A percentile compares a stretch with the other conserved stretches of the same genome.
phyloP scores from a whole-genome alignment of 2,888 invertebrate genomes.

The Byasa hedistus region DNA sequence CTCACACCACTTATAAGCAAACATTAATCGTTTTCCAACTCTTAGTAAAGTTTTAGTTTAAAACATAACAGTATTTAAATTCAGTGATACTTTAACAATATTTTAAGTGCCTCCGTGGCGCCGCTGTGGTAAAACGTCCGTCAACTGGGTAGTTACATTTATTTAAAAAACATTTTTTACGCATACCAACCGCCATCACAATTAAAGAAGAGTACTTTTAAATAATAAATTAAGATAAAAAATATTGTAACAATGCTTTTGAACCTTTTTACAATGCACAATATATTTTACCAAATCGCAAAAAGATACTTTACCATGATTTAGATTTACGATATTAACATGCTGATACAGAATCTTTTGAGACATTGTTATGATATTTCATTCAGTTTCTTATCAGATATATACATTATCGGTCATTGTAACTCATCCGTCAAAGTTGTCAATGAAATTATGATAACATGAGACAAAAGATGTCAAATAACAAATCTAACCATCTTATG shows the following conservation, averaged over 20 bases:
- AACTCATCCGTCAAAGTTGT: conserved; percentile 9
- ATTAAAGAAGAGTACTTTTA: too few relatives aligned
- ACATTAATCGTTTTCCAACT: background rate
- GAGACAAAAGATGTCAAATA: background rate
- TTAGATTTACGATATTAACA: background rate
- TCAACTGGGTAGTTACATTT: too few relatives aligned
- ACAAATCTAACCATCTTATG: background rate
- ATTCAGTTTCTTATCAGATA: conserved; percentile 1
- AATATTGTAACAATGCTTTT: too few relatives aligned
- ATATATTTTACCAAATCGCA: background rate
- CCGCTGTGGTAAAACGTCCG: too few relatives aligned
- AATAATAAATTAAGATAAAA: too few relatives aligned
- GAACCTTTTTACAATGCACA: too few relatives aligned
- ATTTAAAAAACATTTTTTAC: too few relatives aligned
- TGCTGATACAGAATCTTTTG: background rate
- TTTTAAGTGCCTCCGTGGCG: too few relatives aligned
- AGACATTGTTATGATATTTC: conserved; percentile 7
- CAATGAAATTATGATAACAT: background rate
- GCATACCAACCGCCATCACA: too few relatives aligned
- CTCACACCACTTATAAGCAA: conserved; percentile 1
- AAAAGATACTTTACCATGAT: background rate
- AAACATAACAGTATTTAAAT: too few relatives aligned
- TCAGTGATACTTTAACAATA: too few relatives aligned
- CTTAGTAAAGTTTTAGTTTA: too few relatives aligned
- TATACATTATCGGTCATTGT: conserved; percentile 20